Conservation (phyloP, 64 coral and sea anemone genomes). For the Orbicella faveolata region DNA sequence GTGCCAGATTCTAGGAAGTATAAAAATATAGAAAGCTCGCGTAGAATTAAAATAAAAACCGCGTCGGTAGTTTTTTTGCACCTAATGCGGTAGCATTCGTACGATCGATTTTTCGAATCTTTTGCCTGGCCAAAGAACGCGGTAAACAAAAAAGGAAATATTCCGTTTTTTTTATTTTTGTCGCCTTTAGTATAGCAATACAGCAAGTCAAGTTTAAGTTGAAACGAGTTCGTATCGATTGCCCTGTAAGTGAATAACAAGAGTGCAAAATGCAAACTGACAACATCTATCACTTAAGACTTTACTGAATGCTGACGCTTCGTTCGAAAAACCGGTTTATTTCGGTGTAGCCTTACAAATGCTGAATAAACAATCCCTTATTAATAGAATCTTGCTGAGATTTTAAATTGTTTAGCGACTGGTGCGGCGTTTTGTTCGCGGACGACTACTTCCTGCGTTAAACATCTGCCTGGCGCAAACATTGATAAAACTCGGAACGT, state of each 20-base stretch:
- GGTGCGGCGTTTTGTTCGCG: conserved; percentile 30
- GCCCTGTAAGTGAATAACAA: conserved; percentile 7
- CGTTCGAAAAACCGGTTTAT: background rate
- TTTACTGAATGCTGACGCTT: background rate
- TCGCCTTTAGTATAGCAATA: conserved; percentile 27
- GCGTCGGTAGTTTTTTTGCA: background rate
- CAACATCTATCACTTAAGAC: background rate
- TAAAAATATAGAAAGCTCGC: conserved; percentile 24
- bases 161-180: conserved; percentile 7
- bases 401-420: conserved; percentile 33
- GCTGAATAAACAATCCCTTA: conserved; percentile 29
- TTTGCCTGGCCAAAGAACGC: conserved; percentile 8
- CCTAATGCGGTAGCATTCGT: background rate
- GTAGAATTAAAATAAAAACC: background rate
- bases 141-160: conserved; percentile 25
- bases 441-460: conserved; percentile 35
- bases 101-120: background rate
- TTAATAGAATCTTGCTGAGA: conserved; percentile 58
- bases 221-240: background rate
- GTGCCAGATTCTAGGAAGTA: conserved; percentile 30
- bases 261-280: background rate
- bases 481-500: conserved; percentile 39
- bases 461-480: conserved; percentile 45
- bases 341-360: conserved; percentile 28
- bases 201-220: conserved; percentile 8